Conservation (phyloP, 2,797 vertebrate genomes). For the Arnoldichthys spilopterus region DNA sequence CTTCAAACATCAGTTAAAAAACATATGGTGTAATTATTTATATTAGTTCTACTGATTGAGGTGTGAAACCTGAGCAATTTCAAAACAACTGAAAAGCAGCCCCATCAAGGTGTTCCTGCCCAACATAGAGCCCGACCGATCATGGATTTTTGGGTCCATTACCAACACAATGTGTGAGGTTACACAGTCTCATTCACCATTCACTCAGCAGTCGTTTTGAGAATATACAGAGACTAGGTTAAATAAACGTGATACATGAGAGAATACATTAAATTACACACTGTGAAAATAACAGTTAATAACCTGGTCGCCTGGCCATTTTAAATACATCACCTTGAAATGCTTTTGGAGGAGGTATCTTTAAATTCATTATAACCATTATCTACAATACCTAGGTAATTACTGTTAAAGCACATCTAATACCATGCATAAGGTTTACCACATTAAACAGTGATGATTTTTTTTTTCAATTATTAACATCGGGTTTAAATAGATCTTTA, state of each 20-base stretch:
- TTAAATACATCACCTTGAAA: slow-evolving; percentile 50
- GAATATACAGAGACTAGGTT: slow-evolving; percentile 44
- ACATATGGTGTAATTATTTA: slow-evolving; percentile 45
- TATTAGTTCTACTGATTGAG: slow-evolving; percentile 54
- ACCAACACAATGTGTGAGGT: slow-evolving; percentile 21
- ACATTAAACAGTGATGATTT: slow-evolving; percentile 47
- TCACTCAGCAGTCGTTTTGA: slow-evolving; percentile 42
- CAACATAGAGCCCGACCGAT: slow-evolving; percentile 61
- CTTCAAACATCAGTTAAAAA: slow-evolving; percentile 63
- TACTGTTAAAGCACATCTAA: slow-evolving; percentile 49
- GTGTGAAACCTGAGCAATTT: slow-evolving; percentile 62
- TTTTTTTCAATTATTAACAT: slow-evolving; percentile 42
- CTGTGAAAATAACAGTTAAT: slow-evolving; percentile 38
- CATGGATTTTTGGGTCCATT: slow-evolving; percentile 37
- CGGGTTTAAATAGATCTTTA: slow-evolving; percentile 58
- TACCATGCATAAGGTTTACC: slow-evolving; percentile 53
- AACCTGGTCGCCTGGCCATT: slow-evolving; percentile 44
- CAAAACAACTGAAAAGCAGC: slow-evolving; percentile 38
- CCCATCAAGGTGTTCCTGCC: slow-evolving; percentile 46
- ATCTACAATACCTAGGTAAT: slow-evolving; percentile 47
- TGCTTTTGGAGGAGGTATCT: slow-evolving; percentile 53
- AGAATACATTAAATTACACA: slow-evolving; percentile 52
- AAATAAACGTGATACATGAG: slow-evolving; percentile 52
- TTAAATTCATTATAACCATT: slow-evolving; percentile 39
- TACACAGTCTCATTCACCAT: slow-evolving; percentile 28